A percentile compares a stretch with the other conserved stretches of the same genome.
phyloP scores from a whole-genome alignment of 2,113 vertebrate species.

The Oncorhynchus masou region DNA sequence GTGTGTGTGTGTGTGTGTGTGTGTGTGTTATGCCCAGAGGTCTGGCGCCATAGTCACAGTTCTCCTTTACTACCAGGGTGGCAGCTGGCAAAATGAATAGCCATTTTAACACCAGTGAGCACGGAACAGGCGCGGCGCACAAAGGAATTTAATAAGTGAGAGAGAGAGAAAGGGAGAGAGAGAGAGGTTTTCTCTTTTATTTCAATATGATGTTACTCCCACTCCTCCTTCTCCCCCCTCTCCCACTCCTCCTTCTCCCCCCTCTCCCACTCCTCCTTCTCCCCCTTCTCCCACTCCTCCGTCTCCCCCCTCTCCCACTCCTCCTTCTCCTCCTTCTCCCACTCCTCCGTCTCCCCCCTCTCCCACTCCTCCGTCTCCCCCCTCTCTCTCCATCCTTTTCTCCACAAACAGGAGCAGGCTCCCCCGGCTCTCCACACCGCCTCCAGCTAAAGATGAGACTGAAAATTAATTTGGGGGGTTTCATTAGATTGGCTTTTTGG shows the following conservation, averaged over 20 bases:
- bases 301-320: slow-evolving; percentile 42
- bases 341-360: too few relatives aligned
- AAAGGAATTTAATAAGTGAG: slow-evolving; percentile 67
- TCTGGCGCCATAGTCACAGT: slow-evolving; percentile 26
- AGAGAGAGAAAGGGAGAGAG: slow-evolving; percentile 13
- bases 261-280: slow-evolving; percentile 9
- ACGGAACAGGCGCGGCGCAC: slow-evolving; percentile 41
- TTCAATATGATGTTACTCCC: slow-evolving; percentile 12
- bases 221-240: neutral
- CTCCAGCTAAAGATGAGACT: slow-evolving; percentile 71
- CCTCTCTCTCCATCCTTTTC: neutral
- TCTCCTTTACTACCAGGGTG: slow-evolving; percentile 32
- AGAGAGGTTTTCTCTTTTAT: neutral
- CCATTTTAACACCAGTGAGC: slow-evolving; percentile 39
- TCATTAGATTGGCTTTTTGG: slow-evolving; percentile 75
- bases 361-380: too few relatives aligned
- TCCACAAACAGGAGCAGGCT: slow-evolving; percentile 23
- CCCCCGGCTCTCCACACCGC: slow-evolving; percentile 47
- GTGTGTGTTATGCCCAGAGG: neutral
- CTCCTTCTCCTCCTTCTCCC: too few relatives aligned
- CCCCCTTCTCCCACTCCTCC: neutral
- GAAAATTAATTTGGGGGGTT: slow-evolving; percentile 72
- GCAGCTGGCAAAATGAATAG: slow-evolving; percentile 67
- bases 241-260: slow-evolving; percentile 22
- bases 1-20: slow-evolving; percentile 20